Evolutionary conservation across 2,113 vertebrate genomes (phyloP).

Genomic region (Calypte anna): DNA sequence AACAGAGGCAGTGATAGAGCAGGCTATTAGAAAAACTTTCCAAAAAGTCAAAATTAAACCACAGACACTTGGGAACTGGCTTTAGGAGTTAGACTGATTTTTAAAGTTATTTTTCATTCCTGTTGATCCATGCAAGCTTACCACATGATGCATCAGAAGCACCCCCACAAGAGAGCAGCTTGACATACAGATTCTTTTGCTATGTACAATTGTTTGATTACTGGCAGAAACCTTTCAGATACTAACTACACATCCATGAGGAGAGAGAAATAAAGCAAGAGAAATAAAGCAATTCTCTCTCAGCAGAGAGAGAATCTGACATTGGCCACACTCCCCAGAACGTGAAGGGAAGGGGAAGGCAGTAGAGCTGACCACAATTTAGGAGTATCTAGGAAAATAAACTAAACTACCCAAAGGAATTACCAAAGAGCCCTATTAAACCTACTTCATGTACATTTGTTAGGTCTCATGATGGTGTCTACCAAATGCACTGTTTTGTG

Average conservation of each 20-base stretch:
- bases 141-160: background rate
- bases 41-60: background rate
- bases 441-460: background rate
- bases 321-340: background rate
- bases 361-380: background rate
- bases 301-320: background rate
- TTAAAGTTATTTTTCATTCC: background rate
- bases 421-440: background rate
- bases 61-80: background rate
- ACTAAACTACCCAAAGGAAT: background rate
- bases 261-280: background rate
- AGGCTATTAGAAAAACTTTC: background rate
- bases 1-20: background rate
- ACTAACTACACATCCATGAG: background rate
- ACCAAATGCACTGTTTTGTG: background rate
- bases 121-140: background rate
- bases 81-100: background rate
- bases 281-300: background rate
- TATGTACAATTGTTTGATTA: background rate
- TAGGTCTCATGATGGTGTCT: background rate
- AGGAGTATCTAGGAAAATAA: background rate
- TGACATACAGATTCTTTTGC: background rate
- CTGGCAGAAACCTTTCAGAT: background rate
- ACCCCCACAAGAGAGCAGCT: background rate
- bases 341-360: background rate